Evolutionary conservation across 2,888 invertebrate genomes (phyloP), one percentile per base, ranked within the genome.

Genomic region (Parapristionchus giblindavisi): DNA sequence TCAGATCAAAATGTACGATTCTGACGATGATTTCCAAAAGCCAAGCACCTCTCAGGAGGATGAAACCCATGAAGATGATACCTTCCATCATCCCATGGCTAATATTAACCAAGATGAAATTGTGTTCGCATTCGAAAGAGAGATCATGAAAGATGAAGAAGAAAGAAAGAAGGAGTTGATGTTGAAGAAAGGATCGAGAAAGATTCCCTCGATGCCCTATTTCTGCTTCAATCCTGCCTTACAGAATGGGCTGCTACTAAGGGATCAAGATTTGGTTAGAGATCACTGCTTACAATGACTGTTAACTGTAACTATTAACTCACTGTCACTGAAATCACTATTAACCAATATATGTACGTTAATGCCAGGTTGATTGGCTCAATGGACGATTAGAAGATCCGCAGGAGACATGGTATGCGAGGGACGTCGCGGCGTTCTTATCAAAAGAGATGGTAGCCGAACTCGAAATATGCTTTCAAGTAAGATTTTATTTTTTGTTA

Each of bases 381-480:
- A 80, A 84, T 21, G 81, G 79, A 68, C 81, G 82, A 54, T 61
- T 84, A 29, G 81, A 79, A 27, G 79, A 81, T 36, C 38, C 76
- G 36, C 58, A 72, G 48, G 82, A 81, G 51, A 73, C 77, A 17
- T 84, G 84, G 84, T 75, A 75, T 6, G 80, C 83, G 4, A 70
- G 79, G 21, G 61, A 75, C 21, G 77, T 79, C 11, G 77, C 81
- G 17, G 75, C 79, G 2, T 71, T 83, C 36, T 72, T 84, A 43
- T 79, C 80, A n/a, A 61, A 61, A 29, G 81, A 81, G 27, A 81
- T 84, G 77, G 43, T 84, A 29, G 77, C 77, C 52, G 83, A 85
- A 76, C 71, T 84, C 51, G 82, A 78, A 70, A 79, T 78, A 2
- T 84, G 84, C 68, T 84, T 83, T 56, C 81, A 78, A 58, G 78